Conservation (phyloP, 1,140 invertebrate species). For the Pseudachorutes palmiensis region DNA sequence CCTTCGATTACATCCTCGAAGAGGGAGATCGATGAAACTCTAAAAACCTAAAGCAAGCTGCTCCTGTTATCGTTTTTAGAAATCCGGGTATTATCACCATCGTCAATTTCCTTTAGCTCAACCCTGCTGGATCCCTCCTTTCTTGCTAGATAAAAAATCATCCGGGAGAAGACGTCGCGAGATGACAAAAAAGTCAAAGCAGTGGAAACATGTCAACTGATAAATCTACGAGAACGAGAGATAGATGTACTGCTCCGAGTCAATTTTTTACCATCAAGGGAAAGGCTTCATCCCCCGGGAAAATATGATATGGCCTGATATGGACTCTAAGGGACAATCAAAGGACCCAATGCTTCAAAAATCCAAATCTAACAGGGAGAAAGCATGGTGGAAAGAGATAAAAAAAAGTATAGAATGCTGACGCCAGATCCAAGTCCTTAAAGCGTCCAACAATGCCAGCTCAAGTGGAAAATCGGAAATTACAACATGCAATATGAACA, state of each 20-base stretch:
- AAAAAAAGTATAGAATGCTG: neutral
- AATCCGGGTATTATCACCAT: no score
- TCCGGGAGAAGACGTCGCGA: neutral
- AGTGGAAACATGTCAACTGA: neutral
- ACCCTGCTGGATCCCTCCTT: neutral
- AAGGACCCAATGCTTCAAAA: neutral
- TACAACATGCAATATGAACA: neutral
- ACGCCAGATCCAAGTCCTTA: no score
- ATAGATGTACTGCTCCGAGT: neutral
- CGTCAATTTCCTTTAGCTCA: no score
- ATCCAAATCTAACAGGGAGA: neutral
- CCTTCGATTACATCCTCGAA: no score
- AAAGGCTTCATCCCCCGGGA: neutral
- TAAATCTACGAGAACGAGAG: neutral
- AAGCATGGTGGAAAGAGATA: neutral
- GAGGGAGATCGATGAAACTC: no score
- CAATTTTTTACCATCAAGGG: conserved; percentile 2
- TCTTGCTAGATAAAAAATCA: neutral
- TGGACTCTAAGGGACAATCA: neutral
- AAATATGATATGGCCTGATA: neutral
- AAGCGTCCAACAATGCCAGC: no score
- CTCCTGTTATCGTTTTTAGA: no score
- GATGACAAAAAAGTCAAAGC: conserved; percentile 1
- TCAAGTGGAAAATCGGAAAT: conserved; percentile 1
- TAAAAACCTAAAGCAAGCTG: no score